phyloP scores from a whole-genome alignment of 53 echinoderm and acorn worm genomes.

The Zoroaster sp. region DNA sequence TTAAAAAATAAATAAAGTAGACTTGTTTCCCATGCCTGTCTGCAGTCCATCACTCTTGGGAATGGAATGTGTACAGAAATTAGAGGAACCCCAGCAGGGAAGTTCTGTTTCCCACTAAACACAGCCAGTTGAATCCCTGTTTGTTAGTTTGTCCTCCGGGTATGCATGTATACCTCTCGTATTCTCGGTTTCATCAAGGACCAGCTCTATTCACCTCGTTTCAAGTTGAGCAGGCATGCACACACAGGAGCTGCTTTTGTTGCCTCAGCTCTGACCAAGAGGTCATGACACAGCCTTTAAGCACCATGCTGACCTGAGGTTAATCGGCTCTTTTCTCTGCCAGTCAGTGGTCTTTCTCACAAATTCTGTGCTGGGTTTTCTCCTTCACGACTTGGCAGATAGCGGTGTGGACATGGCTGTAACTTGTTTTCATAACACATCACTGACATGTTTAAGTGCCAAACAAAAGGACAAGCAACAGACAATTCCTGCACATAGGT shows the following conservation, averaged over 20 bases:
- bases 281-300: constrained; percentile 28
- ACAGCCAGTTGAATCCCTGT: not conserved
- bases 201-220: constrained; percentile 3
- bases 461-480: not conserved
- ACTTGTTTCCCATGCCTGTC: no score
- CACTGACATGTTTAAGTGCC: not conserved
- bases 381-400: not conserved
- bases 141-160: constrained; percentile 2
- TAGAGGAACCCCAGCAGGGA: not conserved
- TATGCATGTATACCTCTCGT: not conserved
- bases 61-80: not conserved
- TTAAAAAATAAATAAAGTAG: no score
- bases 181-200: constrained; percentile 13
- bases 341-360: constrained; percentile 51
- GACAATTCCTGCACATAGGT: no score
- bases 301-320: constrained; percentile 45
- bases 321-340: constrained; percentile 8
- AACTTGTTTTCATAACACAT: constrained; percentile 3
- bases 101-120: not conserved
- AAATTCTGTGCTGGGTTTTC: not conserved
- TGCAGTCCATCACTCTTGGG: not conserved
- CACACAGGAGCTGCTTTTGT: constrained; percentile 24
- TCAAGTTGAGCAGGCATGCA: constrained; percentile 6
- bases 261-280: constrained; percentile 18
- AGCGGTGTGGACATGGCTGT: constrained; percentile 5